Evolutionary conservation across 2,113 vertebrate species (phyloP).

Genomic region (Oreochromis niloticus): DNA sequence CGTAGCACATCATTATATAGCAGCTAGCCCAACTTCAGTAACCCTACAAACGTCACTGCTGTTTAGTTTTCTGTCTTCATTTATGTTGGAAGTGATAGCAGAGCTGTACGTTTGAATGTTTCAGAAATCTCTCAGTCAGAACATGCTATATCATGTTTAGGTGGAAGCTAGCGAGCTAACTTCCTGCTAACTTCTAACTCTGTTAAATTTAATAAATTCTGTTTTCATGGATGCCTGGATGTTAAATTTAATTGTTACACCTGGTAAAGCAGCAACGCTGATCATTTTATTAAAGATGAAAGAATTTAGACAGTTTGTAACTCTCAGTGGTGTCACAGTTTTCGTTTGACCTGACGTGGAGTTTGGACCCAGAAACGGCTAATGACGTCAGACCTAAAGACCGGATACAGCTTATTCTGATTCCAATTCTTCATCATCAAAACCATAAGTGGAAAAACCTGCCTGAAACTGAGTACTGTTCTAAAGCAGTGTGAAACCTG

Average conservation of each 20-base stretch:
- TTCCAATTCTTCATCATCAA: background rate
- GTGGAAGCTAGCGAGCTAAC: rapidly evolving
- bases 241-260: no score
- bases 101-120: rapidly evolving
- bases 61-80: background rate
- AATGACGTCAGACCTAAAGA: background rate
- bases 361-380: background rate
- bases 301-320: background rate
- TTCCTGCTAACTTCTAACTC: background rate
- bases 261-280: rapidly evolving
- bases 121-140: background rate
- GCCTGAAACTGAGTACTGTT: background rate
- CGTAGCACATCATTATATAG: rapidly evolving
- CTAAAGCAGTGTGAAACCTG: no score
- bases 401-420: background rate
- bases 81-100: rapidly evolving
- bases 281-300: background rate
- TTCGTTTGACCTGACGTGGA: background rate
- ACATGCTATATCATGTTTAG: rapidly evolving
- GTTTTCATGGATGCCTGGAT: no score
- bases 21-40: rapidly evolving
- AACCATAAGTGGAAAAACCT: rapidly evolving
- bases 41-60: rapidly evolving
- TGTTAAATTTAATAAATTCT: no score
- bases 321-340: rapidly evolving